Base-by-base conservation (phyloP, 2,888 invertebrate species). In the Dinocampus coccinellae region DNA sequence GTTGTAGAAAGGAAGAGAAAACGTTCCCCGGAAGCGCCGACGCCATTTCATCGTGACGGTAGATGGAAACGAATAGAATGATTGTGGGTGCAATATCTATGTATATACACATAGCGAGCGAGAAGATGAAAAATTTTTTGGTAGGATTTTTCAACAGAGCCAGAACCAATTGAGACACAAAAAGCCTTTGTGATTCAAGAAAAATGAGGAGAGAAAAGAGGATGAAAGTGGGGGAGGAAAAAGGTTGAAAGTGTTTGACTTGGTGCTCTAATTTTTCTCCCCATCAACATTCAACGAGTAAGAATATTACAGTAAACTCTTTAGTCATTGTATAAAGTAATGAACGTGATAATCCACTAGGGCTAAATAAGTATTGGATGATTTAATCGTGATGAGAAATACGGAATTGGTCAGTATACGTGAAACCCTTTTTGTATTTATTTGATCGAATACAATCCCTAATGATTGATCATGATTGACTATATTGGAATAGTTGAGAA, bases 401-500 rank as follows among this genome's bases (percentile, higher is more conserved):
- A 53, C n/a, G 66, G 75, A 71, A 57, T 73, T 73, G 73, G 73
- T 74, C 71, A 76, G 73, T 65, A 64, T 52, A 71, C 73, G 72
- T 80, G 16, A 16, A 84, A 85, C 84, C 84, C 84, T 84, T 85
- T 81, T 78, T 72, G 16, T 47, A 73, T 68, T 58, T 53, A 22
- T 24, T 29, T 72, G 76, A 52, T 70, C 57, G 70, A 70, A 76
- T 79, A 72, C 78, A 78, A 84, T 83, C 81, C 82, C 80, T 69
- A 77, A 80, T 84, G 86, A 86, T 86, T 85, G 85, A 86, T 85
- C 84, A 83, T 83, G 84, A 86, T 86, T 83, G 84, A 81, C 82
- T 81, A 78, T 61, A 42, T 47, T 47, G 16, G 47, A 47, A 47
- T 47, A 3, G 42, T 39, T 75, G 67, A 75, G 77, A 69, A 74